Evolutionary conservation across 2,113 vertebrate genomes (phyloP), one percentile per base, ranked within the genome.

Genomic region (Trinectes maculatus): DNA sequence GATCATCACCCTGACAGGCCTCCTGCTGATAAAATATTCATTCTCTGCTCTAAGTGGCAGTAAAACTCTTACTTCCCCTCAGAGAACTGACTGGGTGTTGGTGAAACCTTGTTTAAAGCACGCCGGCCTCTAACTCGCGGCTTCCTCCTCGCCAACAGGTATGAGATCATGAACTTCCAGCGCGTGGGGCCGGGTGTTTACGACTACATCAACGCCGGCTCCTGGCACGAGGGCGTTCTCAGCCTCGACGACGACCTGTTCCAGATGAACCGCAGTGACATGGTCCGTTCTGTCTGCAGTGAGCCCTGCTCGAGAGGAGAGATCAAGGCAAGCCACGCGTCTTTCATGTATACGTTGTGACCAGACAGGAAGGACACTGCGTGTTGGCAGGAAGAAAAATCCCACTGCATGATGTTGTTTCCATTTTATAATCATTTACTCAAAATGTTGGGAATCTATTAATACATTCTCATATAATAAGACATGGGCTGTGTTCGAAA

Each of bases 151-250:
- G 13, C 62, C 18, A 0, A 68, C 71, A 99, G 98, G 70, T 99
- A 99, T 59, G 98, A 99, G 67, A 99, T 99, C 39, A 99, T 98
- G 98, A 98, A 99, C 79, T 92, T 99, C 61, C 97, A 98, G 80
- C 93, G 91, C 19, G 94, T 94, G 31, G 92, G 94, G 26, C 84
- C 92, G 15, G 94, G 95, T 1, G 92, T 77, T 34, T 98, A 95
- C 0, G 96, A 98, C 82, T 99, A 99, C 1, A 95, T 99, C 13
- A 95, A 95, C 8, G 94, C 98, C 3, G 98, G 98, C 34, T 98
- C 95, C 19, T 99, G 98, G 98, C 96, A 98, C 0, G 95, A 98
- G 74, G 96, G 96, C 0, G 71, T 95, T 1, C 90, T 99, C 22
- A 96, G 94, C 58, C 95, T 99, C 0, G 94, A 99, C 0, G 97